Conservation (phyloP, 2,888 invertebrate genomes). For the Leptinotarsa rubiginosa region DNA sequence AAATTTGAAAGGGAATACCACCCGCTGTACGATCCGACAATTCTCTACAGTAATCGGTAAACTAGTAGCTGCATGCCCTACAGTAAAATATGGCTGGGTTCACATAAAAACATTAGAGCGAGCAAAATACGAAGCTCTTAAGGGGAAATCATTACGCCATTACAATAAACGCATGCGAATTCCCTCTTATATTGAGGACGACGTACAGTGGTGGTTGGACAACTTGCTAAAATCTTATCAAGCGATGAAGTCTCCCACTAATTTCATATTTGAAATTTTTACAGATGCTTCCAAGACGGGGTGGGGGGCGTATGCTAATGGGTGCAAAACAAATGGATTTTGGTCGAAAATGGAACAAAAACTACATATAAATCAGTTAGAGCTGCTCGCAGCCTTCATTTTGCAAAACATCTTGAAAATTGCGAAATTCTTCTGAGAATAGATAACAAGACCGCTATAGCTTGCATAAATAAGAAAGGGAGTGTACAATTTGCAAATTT, state of each 20-base stretch:
- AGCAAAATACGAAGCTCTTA: neutral
- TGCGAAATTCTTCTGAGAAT: no score
- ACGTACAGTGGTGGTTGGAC: neutral
- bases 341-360: no score
- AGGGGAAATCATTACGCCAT: neutral
- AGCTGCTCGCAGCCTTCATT: no score
- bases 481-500: no score
- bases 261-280: neutral
- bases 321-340: no score
- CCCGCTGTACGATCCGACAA: neutral
- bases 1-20: neutral
- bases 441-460: no score
- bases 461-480: no score
- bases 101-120: slow-evolving; percentile 7
- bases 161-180: neutral
- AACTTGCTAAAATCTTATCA: neutral
- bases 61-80: slow-evolving; percentile 6
- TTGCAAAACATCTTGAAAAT: no score
- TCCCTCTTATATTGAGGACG: neutral
- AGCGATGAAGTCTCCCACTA: neutral
- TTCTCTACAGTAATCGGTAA: slow-evolving; percentile 11
- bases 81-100: slow-evolving; percentile 19
- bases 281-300: neutral
- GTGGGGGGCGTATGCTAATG: neutral
- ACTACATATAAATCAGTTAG: no score